These are phyloP conservation scores for Coptodon rendalli DNA, from an alignment of 2,113 vertebrate species.

Conservation along the genomic window DNA sequence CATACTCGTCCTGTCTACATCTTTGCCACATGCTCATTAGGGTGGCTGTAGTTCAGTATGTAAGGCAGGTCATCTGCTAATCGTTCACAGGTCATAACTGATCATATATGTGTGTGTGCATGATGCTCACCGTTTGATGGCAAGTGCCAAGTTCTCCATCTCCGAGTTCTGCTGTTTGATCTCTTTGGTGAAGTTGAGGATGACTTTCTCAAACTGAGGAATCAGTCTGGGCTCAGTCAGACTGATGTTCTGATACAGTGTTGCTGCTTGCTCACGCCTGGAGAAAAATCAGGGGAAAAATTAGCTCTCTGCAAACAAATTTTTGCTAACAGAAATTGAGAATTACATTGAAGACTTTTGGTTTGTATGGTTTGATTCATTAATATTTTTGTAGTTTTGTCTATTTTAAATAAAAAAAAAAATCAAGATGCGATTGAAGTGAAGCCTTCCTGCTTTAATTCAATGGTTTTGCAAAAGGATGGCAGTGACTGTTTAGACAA, in stretches of 20 bases:
- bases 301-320: background rate
- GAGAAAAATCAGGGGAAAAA: background rate
- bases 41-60: background rate
- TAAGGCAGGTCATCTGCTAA: background rate
- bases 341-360: background rate
- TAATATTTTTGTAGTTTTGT: background rate
- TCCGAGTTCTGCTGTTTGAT: constrained; percentile 88
- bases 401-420: background rate
- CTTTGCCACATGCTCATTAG: background rate
- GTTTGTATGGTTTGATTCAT: background rate
- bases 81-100: background rate
- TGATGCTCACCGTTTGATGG: constrained; percentile 83
- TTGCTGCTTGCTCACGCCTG: constrained; percentile 84
- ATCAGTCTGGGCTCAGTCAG: constrained; percentile 87
- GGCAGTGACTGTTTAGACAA: background rate
- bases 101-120: background rate
- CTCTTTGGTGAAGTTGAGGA: constrained; percentile 86
- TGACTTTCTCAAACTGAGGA: constrained; percentile 84
- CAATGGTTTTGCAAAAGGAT: background rate
- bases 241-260: constrained; percentile 89
- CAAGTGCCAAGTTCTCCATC: constrained; percentile 88
- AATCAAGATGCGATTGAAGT: background rate
- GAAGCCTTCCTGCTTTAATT: background rate
- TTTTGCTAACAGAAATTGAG: background rate
- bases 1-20: background rate